Evolutionary conservation across 2,113 vertebrate genomes (phyloP).

Genomic region (Lepus americanus): DNA sequence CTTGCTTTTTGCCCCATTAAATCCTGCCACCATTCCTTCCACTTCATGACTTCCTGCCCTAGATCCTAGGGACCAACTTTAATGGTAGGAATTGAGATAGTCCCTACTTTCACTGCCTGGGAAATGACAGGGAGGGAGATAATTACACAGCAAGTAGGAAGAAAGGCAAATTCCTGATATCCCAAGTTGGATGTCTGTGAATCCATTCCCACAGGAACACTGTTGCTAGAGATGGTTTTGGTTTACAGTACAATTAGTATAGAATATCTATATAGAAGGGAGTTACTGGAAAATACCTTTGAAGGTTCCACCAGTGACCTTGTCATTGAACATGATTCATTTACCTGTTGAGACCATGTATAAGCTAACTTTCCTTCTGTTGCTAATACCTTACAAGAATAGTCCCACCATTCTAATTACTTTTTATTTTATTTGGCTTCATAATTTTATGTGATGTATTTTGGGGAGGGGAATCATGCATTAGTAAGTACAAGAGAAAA

Average conservation of each 20-base stretch:
- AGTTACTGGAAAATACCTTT: slow-evolving; percentile 4
- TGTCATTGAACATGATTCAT: not conserved
- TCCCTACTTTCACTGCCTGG: not conserved
- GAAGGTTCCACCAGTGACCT: not conserved
- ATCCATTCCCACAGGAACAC: not conserved
- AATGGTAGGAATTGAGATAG: not conserved
- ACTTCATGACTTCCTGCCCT: not conserved
- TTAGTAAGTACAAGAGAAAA: no score
- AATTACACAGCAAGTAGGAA: not conserved
- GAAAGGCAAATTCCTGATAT: not conserved
- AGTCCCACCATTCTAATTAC: not conserved
- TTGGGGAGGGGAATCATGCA: no score
- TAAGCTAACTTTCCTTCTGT: not conserved
- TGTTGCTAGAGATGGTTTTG: not conserved
- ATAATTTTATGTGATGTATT: no score
- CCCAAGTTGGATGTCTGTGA: not conserved
- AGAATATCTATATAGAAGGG: not conserved
- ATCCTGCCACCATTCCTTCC: not conserved
- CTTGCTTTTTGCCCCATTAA: not conserved
- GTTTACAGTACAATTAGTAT: not conserved
- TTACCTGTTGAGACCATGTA: not conserved
- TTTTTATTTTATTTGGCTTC: no score
- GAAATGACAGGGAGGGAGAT: not conserved
- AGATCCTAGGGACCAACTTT: not conserved
- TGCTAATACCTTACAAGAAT: not conserved